Conservation (phyloP, 2,888 invertebrate species). For the Thyatira batis region DNA sequence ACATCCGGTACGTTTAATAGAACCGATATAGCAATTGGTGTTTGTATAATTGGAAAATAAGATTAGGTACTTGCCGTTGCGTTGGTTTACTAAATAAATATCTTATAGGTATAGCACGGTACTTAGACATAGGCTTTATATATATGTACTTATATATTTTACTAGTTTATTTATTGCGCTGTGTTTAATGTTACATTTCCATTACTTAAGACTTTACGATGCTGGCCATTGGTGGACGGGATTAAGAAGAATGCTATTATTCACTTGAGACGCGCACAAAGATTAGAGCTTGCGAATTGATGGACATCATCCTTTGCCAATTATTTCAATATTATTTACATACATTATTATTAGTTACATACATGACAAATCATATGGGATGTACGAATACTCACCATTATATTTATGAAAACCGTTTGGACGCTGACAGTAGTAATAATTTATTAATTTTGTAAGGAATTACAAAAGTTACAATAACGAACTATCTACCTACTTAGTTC, state of each 20-base stretch:
- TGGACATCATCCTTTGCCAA: too few species aligned
- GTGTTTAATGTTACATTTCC: conserved; percentile 41
- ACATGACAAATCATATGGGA: too few species aligned
- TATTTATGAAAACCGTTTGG: conserved; percentile 54
- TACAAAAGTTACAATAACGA: conserved; percentile 47
- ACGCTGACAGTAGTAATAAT: conserved; percentile 57
- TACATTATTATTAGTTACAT: too few species aligned
- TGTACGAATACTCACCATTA: conserved; percentile 11
- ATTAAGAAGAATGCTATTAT: too few species aligned
- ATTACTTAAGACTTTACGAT: conserved; percentile 34
- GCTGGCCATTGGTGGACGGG: too few species aligned
- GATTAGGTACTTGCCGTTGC: not conserved
- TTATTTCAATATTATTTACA: too few species aligned
- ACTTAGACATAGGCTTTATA: not conserved
- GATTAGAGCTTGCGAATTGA: too few species aligned
- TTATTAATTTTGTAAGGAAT: conserved; percentile 38
- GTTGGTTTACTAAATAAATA: not conserved
- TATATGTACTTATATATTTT: conserved; percentile 19
- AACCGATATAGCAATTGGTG: conserved; percentile 19
- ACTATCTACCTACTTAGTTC: conserved; percentile 20
- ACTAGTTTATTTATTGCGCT: conserved; percentile 33
- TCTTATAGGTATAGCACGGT: not conserved
- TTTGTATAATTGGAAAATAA: conserved; percentile 15
- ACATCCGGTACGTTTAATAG: conserved; percentile 30
- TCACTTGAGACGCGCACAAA: too few species aligned